These are phyloP conservation scores for Lasioglossum oenotherae DNA, from an alignment of 2,888 invertebrate species.

Conservation along the genomic window DNA sequence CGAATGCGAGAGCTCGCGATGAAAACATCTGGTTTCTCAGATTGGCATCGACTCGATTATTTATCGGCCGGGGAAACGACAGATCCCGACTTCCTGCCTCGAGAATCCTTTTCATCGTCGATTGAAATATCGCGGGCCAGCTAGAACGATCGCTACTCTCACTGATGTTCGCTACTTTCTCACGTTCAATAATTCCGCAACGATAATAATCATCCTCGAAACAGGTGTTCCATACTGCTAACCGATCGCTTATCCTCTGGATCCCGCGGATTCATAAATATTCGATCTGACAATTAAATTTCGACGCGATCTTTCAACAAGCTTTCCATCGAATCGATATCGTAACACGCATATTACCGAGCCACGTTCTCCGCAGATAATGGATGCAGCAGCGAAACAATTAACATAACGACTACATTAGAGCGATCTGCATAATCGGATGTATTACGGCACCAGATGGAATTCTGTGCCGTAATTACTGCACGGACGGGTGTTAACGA, in stretches of 20 bases:
- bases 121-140: not conserved
- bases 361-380: not conserved
- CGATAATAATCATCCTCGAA: not conserved
- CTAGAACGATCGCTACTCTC: slow-evolving; percentile 7
- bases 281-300: not conserved
- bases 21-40: not conserved
- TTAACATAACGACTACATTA: not conserved
- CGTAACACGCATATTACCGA: not conserved
- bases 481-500: not conserved
- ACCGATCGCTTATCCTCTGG: slow-evolving; percentile 3
- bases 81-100: not conserved
- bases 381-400: not conserved
- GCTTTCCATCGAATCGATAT: not conserved
- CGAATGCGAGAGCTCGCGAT: not conserved
- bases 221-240: not conserved
- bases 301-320: not conserved
- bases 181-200: slow-evolving; percentile 16
- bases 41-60: not conserved
- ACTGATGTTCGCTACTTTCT: slow-evolving; percentile 15
- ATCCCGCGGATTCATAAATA: slow-evolving; percentile 10
- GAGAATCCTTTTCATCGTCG: not conserved
- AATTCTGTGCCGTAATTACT: not conserved
- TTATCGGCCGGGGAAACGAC: not conserved
- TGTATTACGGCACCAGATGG: not conserved
- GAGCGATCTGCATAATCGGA: not conserved